These are phyloP conservation scores for Crocodylus rhombifer DNA, from an alignment of 2,797 vertebrate species.

Conservation along the genomic window DNA sequence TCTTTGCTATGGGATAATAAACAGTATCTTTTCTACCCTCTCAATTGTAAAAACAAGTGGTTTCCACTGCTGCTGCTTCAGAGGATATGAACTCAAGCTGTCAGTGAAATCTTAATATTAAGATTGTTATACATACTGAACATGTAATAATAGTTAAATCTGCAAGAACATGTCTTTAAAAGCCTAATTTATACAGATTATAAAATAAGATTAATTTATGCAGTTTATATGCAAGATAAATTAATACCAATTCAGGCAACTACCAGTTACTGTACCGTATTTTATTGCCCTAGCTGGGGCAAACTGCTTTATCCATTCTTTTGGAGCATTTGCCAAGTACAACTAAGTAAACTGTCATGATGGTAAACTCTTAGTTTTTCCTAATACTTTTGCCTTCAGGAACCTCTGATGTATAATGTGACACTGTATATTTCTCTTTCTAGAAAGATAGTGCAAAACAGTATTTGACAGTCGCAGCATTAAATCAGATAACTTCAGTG, in stretches of 20 bases:
- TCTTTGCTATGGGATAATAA: slow-evolving; percentile 25
- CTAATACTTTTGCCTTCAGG: slow-evolving; percentile 58
- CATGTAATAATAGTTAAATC: slow-evolving; percentile 47
- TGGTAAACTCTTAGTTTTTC: neutral
- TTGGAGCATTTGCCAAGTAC: slow-evolving; percentile 17
- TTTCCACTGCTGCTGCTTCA: slow-evolving; percentile 31
- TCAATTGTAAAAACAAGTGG: slow-evolving; percentile 27
- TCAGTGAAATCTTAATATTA: slow-evolving; percentile 67
- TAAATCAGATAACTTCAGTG: slow-evolving; percentile 68
- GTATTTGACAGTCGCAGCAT: slow-evolving; percentile 79
- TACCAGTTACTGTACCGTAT: slow-evolving; percentile 39
- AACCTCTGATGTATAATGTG: slow-evolving; percentile 59
- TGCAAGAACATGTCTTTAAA: slow-evolving; percentile 43
- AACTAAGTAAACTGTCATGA: slow-evolving; percentile 43
- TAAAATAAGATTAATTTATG: slow-evolving; percentile 46
- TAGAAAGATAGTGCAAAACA: slow-evolving; percentile 85
- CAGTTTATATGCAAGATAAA: slow-evolving; percentile 50
- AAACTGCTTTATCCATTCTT: slow-evolving; percentile 9
- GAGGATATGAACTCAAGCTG: slow-evolving; percentile 41
- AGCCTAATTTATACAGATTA: neutral
- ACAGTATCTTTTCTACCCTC: slow-evolving; percentile 13
- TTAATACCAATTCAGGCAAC: slow-evolving; percentile 58
- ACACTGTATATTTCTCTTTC: slow-evolving; percentile 61
- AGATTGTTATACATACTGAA: slow-evolving; percentile 58
- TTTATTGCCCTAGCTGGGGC: slow-evolving; percentile 8